Percentiles rank a stretch among this genome's conserved stretches.
Evolutionary conservation across 2,113 vertebrate species (phyloP).

Genomic region (Hyaena hyaena): DNA sequence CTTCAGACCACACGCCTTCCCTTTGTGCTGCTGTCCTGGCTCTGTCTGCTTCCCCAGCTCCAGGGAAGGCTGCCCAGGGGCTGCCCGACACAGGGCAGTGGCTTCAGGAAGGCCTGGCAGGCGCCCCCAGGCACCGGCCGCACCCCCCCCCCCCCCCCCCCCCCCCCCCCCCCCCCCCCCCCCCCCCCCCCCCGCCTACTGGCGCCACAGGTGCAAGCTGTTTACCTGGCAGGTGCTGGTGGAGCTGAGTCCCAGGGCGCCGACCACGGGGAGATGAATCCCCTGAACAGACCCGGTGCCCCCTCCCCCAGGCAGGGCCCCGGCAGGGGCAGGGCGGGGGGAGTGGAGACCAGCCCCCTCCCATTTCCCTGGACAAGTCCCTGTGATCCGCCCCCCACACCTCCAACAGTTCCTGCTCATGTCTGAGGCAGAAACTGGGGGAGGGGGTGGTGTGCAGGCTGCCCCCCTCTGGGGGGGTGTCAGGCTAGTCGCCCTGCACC

Average conservation of each 20-base stretch:
- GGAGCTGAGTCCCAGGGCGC: neutral
- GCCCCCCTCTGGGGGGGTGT: too few species aligned
- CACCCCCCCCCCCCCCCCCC: too few species aligned
- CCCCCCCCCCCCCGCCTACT: neutral
- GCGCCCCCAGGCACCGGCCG: neutral
- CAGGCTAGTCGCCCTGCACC: neutral
- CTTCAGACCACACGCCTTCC: too few species aligned
- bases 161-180: too few species aligned
- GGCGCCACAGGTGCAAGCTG: neutral
- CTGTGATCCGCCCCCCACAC: neutral
- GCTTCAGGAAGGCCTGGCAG: neutral
- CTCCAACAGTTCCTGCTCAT: rapidly evolving
- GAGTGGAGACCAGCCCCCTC: neutral
- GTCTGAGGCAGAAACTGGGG: neutral
- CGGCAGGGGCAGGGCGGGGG: too few species aligned
- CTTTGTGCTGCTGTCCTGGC: neutral
- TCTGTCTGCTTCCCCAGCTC: neutral
- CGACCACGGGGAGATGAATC: rapidly evolving
- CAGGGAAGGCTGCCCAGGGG: neutral
- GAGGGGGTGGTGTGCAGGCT: too few species aligned
- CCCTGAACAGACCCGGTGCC: neutral
- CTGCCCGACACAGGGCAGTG: neutral
- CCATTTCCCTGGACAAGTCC: rapidly evolving
- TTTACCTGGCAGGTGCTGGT: neutral
- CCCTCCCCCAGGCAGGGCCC: neutral